Evolutionary conservation across 2,888 invertebrate genomes (phyloP), one percentile per base, ranked within the genome.

Genomic region (Epistrophe eligans): DNA sequence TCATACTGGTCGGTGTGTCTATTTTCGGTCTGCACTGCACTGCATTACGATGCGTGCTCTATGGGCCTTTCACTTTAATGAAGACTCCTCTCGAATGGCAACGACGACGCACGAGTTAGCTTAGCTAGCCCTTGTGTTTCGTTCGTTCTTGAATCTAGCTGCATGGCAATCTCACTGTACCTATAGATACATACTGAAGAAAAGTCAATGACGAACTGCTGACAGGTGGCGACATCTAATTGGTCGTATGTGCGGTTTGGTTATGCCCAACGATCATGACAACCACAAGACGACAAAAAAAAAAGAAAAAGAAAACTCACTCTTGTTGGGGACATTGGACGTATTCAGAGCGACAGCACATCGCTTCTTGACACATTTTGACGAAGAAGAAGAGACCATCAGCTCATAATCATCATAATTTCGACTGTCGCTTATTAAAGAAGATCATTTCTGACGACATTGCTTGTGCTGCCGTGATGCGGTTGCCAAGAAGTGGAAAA

Each of bases 191-290:
- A 24, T 8, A 15, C 52, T 62, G 17, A 40, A 60, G n/a, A 60
- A 60, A 60, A 77, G 72, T 85, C 89, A 89, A 92, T 93, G 92
- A 92, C 92, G 92, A 92, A 92, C 92, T 92, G 93, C 92, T 92
- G 92, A 93, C 92, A 92, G 92, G 92, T 92, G 92, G 92, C 91
- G 91, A 90, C 91, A 89, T 92, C 91, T 93, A 92, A 93, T 92
- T 92, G 92, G 92, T 91, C 91, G 91, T 91, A 76, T 82, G 66
- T 58, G 79, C 66, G 64, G 71, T 58, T 40, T 67, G 67, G 60
- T 15, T 80, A 74, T 45, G 45, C 52, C 28, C 71, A 50, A 19
- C 43, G 81, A 76, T 77, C 58, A 40, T 45, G 64, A 72, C 64
- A 45, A 58, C 66, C 57, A 40, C 38, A 32, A 55, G 45, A 64